Evolutionary conservation across 2,797 vertebrate species (phyloP), one percentile per base, ranked within the genome.

Genomic region (Anas georgica): DNA sequence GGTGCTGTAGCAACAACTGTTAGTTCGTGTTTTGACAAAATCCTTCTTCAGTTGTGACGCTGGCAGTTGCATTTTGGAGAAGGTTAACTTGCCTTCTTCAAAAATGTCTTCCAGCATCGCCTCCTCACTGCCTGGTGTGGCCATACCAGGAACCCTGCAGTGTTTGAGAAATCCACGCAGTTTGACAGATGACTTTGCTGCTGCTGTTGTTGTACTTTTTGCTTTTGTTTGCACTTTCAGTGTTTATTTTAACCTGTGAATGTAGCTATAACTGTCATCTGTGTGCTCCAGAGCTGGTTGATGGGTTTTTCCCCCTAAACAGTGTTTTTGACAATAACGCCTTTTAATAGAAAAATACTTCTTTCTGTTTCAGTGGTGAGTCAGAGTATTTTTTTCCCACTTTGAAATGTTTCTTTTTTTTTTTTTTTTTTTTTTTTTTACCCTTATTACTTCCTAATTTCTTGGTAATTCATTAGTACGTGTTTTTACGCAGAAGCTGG

Each of bases 41-140:
- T 64, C 0, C 0, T 10, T 74, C 31, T 87, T 78, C 54, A 72
- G 0, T 78, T 70, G 45, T 33, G 68, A 64, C 39, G 33, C 16
- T 55, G 45, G 13, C 37, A 94, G 31, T 29, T 90, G 28, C 55
- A 52, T 84, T 86, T 52, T 72, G 31, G 17, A 81, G 68, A 39
- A 75, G 45, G 73, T 75, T 29, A 78, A 16, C 37, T 75, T 35
- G 25, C 58, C 91, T 88, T 55, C 59, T 88, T 91, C 41, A 39
- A 15, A 77, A 91, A 12, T 45, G 10, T 54, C 62, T 93, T 70
- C 45, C 23, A 88, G 20, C 20, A n/a, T 88, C 29, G 33, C 16
- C 6, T 76, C 14, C 17, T 1, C 1, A 1, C n/a, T 79, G 8
- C 73, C 35, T 82, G n/a, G 21, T 58, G 31, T 58, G 70, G 41